Percentiles rank a stretch among this genome's conserved stretches.
phyloP scores from a whole-genome alignment of 2,797 vertebrate genomes.

The Tenualosa ilisha region DNA sequence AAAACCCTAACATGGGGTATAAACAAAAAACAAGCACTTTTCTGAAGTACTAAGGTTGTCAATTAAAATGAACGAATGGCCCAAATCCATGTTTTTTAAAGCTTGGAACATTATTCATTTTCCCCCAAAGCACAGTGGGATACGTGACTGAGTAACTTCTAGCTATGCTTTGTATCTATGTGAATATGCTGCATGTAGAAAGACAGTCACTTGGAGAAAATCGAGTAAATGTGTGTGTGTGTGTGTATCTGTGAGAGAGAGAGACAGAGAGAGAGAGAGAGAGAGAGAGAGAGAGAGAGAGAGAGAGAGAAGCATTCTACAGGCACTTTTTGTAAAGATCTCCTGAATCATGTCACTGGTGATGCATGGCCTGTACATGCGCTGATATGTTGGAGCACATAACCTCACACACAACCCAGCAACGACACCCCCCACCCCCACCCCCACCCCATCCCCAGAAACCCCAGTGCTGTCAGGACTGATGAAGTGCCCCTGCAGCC shows the following conservation, averaged over 20 bases:
- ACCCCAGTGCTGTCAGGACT: conserved; percentile 5
- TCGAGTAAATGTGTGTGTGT: not conserved
- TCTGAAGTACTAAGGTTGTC: not conserved
- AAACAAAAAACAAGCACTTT: not conserved
- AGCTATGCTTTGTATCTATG: conserved; percentile 1
- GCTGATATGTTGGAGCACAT: conserved; percentile 18
- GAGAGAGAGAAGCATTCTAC: not conserved
- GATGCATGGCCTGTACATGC: conserved; percentile 10
- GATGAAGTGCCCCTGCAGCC: conserved; percentile 34
- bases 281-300: conserved; percentile 12
- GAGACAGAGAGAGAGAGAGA: not conserved
- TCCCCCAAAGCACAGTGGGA: not conserved
- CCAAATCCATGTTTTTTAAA: not conserved
- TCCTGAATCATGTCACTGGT: not conserved
- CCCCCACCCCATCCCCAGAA: not conserved
- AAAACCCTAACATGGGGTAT: not conserved
- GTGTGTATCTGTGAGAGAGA: not conserved
- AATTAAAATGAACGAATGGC: not conserved
- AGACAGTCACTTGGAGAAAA: not conserved
- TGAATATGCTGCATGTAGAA: too few relatives aligned
- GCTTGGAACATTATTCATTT: not conserved
- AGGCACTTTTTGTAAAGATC: not conserved
- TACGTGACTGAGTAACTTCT: not conserved
- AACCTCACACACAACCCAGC: not conserved
- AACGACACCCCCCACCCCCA: not conserved